These are phyloP conservation scores for Drosophila borborema DNA, from an alignment of 2,888 invertebrate species.

Conservation along the genomic window DNA sequence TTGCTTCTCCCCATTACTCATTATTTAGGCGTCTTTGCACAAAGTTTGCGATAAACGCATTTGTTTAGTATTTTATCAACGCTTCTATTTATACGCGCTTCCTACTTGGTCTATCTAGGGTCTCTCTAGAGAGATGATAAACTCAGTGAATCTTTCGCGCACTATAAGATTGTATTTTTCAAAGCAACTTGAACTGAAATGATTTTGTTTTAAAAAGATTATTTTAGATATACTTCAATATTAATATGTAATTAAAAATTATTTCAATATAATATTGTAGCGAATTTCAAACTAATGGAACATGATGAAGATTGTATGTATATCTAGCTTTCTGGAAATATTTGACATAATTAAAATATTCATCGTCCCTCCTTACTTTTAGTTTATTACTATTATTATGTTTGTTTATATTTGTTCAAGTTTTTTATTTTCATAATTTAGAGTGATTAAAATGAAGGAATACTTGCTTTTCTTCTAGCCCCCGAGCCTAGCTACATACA, in stretches of 20 bases:
- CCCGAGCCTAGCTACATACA: neutral
- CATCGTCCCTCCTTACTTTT: neutral
- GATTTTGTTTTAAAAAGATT: neutral
- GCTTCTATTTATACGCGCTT: constrained; percentile 18
- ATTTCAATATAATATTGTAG: too few relatives aligned
- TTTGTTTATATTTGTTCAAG: neutral
- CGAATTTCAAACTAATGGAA: too few relatives aligned
- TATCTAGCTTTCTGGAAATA: neutral
- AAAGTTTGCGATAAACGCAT: constrained; percentile 11
- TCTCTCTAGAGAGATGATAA: neutral
- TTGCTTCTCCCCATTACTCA: constrained; percentile 5
- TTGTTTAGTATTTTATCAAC: constrained; percentile 13
- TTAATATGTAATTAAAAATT: too few relatives aligned
- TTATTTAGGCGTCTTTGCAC: constrained; percentile 10
- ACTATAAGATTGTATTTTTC: neutral
- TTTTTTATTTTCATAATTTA: constrained; percentile 3
- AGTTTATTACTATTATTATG: too few relatives aligned
- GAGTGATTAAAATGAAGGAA: constrained; percentile 8
- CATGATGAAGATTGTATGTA: too few relatives aligned
- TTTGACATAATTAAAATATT: neutral
- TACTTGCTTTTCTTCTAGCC: constrained; percentile 1
- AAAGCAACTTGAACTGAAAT: neutral
- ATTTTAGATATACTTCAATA: too few relatives aligned
- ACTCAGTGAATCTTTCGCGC: neutral
- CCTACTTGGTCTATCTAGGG: neutral